These are phyloP conservation scores for Xestia c-nigrum DNA, from an alignment of 2,888 invertebrate genomes.

Conservation along the genomic window DNA sequence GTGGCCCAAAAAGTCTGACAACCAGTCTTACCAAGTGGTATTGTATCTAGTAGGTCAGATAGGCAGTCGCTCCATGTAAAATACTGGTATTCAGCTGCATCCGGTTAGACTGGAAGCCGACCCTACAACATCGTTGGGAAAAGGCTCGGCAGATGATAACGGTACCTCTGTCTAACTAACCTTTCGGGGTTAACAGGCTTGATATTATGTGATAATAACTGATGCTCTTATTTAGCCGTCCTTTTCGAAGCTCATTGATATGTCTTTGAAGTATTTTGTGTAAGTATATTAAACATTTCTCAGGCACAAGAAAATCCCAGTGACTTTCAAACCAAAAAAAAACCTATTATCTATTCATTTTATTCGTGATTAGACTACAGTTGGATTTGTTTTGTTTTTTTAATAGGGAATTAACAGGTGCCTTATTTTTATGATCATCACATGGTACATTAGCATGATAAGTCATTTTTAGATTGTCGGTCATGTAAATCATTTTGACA, in stretches of 20 bases:
- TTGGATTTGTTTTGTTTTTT: slow-evolving; percentile 12
- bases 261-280: not conserved
- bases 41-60: too few relatives aligned
- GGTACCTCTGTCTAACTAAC: too few relatives aligned
- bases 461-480: slow-evolving; percentile 8
- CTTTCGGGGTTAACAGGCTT: too few relatives aligned
- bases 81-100: too few relatives aligned
- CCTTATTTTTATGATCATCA: slow-evolving; percentile 7
- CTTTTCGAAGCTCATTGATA: slow-evolving; percentile 25
- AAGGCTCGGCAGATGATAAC: too few relatives aligned
- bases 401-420: slow-evolving; percentile 12
- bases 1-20: too few relatives aligned
- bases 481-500: slow-evolving; percentile 31
- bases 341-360: slow-evolving; percentile 35
- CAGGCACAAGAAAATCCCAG: slow-evolving; percentile 25
- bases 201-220: not conserved
- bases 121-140: too few relatives aligned
- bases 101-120: too few relatives aligned
- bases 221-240: not conserved
- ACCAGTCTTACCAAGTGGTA: too few relatives aligned
- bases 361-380: slow-evolving; percentile 32
- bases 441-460: slow-evolving; percentile 24
- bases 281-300: slow-evolving; percentile 15
- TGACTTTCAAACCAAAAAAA: slow-evolving; percentile 7
- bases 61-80: too few relatives aligned